These are phyloP conservation scores for Oreochromis grahami DNA, from an alignment of 2,797 vertebrate species.

Conservation along the genomic window DNA sequence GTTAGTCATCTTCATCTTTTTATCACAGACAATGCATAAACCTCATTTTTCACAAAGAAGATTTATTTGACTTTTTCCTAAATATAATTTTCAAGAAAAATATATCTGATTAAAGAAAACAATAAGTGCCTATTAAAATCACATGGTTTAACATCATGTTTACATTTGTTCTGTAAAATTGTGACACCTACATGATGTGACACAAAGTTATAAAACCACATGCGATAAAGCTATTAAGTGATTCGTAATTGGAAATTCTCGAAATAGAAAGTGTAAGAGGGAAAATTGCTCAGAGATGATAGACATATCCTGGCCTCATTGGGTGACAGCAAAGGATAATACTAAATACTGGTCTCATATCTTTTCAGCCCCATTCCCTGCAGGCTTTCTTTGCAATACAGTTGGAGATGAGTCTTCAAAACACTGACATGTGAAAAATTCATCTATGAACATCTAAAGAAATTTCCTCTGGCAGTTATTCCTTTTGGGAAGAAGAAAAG, in stretches of 20 bases:
- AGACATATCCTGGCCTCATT: slow-evolving; percentile 1
- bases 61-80: not conserved
- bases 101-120: slow-evolving; percentile 3
- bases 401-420: slow-evolving; percentile 19
- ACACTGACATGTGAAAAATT: slow-evolving; percentile 24
- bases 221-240: not conserved
- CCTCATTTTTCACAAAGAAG: slow-evolving; percentile 2
- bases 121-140: not conserved
- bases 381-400: not conserved
- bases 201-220: not conserved
- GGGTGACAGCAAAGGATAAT: slow-evolving; percentile 14
- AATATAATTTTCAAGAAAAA: not conserved
- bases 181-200: not conserved
- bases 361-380: slow-evolving; percentile 3
- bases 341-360: slow-evolving; percentile 21
- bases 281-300: not conserved
- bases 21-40: not conserved
- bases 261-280: not conserved
- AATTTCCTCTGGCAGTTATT: slow-evolving; percentile 24
- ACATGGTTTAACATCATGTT: not conserved
- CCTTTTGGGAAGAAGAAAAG: slow-evolving; percentile 3
- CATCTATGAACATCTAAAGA: slow-evolving; percentile 23
- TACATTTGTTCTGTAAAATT: not conserved
- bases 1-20: not conserved
- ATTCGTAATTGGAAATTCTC: not conserved